Percentiles rank a stretch among this genome's conserved stretches.
phyloP scores from a whole-genome alignment of 2,888 invertebrate genomes.

The Anorthoa munda region DNA sequence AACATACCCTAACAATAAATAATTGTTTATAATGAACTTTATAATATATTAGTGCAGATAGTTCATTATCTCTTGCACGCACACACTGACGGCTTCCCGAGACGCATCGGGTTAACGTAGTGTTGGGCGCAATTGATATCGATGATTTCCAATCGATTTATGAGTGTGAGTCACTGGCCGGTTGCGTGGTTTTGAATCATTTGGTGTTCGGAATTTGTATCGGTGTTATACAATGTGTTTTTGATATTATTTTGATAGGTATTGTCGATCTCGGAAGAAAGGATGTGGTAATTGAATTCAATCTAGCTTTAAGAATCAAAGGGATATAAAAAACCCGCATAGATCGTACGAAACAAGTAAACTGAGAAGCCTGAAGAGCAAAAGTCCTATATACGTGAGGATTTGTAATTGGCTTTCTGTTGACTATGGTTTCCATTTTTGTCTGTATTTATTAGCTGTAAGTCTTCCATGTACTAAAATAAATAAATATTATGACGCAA shows the following conservation, averaged over 20 bases:
- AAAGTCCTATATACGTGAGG: too few relatives aligned
- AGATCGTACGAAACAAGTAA: neutral
- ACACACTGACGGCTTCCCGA: constrained; percentile 79
- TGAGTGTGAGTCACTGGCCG: constrained; percentile 31
- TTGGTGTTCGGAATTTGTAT: constrained; percentile 42
- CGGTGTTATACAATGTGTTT: constrained; percentile 30
- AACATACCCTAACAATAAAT: constrained; percentile 91
- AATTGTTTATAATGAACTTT: constrained; percentile 91
- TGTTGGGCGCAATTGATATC: constrained; percentile 53
- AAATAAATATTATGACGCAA: neutral
- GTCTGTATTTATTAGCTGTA: too few relatives aligned
- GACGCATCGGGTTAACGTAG: constrained; percentile 69
- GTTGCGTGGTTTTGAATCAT: constrained; percentile 41
- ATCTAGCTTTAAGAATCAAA: neutral
- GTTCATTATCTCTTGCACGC: constrained; percentile 89
- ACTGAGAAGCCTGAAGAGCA: neutral
- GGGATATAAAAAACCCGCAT: rapidly evolving
- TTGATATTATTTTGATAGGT: neutral
- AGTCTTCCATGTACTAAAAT: too few relatives aligned
- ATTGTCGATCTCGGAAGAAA: neutral
- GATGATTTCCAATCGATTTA: constrained; percentile 41
- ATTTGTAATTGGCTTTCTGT: too few relatives aligned
- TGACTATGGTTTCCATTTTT: too few relatives aligned
- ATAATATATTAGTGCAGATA: constrained; percentile 91
- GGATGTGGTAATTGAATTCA: constrained; percentile 11